phyloP scores from a whole-genome alignment of 1,140 invertebrate species.

The Paraescarpia echinospica region DNA sequence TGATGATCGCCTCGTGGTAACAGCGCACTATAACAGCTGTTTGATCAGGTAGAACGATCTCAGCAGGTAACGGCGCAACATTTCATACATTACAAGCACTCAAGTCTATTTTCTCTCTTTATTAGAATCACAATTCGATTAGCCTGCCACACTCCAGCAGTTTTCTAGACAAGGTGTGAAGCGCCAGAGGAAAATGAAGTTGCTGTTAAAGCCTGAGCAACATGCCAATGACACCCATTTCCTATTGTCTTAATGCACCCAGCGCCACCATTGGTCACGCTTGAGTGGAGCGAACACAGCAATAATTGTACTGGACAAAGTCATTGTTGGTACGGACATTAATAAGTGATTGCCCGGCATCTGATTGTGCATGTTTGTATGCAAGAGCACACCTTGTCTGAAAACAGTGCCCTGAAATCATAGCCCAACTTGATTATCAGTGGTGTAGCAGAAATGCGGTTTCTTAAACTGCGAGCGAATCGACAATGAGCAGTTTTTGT shows the following conservation, averaged over 20 bases:
- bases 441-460: not conserved
- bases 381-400: not conserved
- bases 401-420: not conserved
- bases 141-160: not conserved
- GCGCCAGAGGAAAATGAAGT: not conserved
- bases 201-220: not conserved
- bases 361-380: not conserved
- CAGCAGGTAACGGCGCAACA: not conserved
- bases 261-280: not conserved
- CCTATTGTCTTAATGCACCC: not conserved
- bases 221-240: not conserved
- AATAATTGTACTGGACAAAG: slow-evolving; percentile 6
- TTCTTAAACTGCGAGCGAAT: not conserved
- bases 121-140: not conserved
- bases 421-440: not conserved
- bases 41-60: not conserved
- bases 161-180: not conserved
- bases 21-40: not conserved
- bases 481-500: not conserved
- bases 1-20: not conserved
- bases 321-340: not conserved
- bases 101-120: not conserved
- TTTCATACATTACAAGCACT: slow-evolving; percentile 1
- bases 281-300: not conserved
- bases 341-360: not conserved